Percentiles rank a stretch among this genome's conserved stretches.
These are phyloP conservation scores for Halesus radiatus DNA, from an alignment of 1,140 invertebrate genomes.

Conservation along the genomic window DNA sequence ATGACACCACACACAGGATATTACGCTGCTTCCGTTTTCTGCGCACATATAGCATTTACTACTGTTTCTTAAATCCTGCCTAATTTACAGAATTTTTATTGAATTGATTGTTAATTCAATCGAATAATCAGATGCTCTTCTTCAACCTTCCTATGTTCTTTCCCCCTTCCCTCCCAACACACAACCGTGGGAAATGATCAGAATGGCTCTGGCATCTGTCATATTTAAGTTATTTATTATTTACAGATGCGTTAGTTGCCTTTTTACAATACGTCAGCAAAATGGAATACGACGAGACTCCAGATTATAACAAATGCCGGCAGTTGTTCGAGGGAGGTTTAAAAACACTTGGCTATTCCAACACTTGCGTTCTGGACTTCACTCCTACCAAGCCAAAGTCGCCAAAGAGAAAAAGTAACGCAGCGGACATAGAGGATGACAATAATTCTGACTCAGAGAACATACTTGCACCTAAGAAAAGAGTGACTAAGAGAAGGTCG, in stretches of 20 bases:
- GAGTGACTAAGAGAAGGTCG: constrained; percentile 26
- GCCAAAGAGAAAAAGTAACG: constrained; percentile 35
- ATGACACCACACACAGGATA: no score
- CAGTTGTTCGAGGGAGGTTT: constrained; percentile 75
- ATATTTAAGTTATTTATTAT: constrained; percentile 9
- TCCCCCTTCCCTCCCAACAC: no score
- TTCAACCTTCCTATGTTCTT: no score
- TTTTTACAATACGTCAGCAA: constrained; percentile 81
- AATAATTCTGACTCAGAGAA: constrained; percentile 28
- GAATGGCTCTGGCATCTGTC: no score
- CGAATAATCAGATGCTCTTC: no score
- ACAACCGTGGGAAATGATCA: no score
- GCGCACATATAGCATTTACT: no score
- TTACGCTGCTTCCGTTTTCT: no score
- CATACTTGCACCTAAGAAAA: constrained; percentile 19
- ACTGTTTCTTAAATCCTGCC: no score
- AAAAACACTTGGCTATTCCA: constrained; percentile 62
- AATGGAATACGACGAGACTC: constrained; percentile 79
- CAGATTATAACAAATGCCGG: constrained; percentile 82
- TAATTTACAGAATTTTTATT: no score
- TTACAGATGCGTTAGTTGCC: constrained; percentile 73
- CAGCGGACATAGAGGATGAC: constrained; percentile 11
- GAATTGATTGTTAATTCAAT: no score
- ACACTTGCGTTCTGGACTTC: constrained; percentile 50
- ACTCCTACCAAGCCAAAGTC: constrained; percentile 48